A percentile compares a stretch with the other conserved stretches of the same genome.
These are phyloP conservation scores for Leptobrachium leishanense DNA, from an alignment of 2,113 vertebrate species.

Conservation along the genomic window DNA sequence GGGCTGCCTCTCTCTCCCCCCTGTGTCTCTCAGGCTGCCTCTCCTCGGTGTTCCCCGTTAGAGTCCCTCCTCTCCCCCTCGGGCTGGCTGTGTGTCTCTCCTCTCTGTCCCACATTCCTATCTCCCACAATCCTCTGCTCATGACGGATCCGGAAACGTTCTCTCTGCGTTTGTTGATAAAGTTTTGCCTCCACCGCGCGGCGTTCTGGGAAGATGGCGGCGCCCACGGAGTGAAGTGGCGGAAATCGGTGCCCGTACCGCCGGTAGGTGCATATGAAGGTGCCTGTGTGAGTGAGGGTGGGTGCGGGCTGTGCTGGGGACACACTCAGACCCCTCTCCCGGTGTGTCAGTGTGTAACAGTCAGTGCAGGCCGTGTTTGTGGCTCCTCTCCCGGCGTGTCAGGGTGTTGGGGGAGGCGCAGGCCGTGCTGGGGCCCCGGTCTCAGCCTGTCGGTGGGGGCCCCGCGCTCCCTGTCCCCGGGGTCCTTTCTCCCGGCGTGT, in stretches of 20 bases:
- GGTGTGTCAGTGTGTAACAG: not conserved
- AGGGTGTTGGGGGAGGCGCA: constrained; percentile 26
- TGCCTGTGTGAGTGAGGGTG: not conserved
- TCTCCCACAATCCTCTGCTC: not conserved
- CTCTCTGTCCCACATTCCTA: too few relatives aligned
- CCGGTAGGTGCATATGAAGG: not conserved
- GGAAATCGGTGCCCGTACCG: too few relatives aligned
- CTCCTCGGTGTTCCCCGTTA: too few relatives aligned
- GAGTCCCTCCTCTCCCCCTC: too few relatives aligned
- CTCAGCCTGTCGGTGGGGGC: too few relatives aligned
- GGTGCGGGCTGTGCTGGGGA: not conserved
- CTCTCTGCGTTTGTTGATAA: not conserved
- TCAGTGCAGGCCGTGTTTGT: not conserved
- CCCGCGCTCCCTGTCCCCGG: too few relatives aligned
- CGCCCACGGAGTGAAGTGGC: constrained; percentile 21
- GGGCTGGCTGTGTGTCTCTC: too few relatives aligned
- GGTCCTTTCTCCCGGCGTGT: too few relatives aligned
- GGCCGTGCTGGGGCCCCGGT: too few relatives aligned
- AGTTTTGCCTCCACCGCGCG: constrained; percentile 10
- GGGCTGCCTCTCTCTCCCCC: too few relatives aligned
- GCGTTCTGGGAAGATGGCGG: constrained; percentile 38
- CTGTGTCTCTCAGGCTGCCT: too few relatives aligned
- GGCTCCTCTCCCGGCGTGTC: not conserved
- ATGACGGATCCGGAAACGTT: not conserved
- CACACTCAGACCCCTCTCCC: not conserved